A percentile compares a stretch with the other conserved stretches of the same genome.
These are phyloP conservation scores for Buceros bicornis DNA, from an alignment of 2,797 vertebrate species.

Conservation along the genomic window DNA sequence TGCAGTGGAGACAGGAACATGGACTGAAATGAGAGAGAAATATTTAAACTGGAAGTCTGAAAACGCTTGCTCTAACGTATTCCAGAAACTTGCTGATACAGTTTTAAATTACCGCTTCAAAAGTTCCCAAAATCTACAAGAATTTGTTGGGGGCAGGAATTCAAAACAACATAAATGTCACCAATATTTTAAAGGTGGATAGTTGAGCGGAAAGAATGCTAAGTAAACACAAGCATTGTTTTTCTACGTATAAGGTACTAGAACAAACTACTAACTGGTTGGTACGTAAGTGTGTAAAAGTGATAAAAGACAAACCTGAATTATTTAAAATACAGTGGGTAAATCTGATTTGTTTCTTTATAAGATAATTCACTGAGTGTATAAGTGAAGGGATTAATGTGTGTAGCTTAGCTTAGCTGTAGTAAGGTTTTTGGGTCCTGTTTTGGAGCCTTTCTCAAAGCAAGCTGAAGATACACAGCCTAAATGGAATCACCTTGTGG, in stretches of 20 bases:
- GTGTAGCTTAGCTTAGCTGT: background rate
- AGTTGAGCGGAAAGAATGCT: background rate
- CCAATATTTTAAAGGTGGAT: background rate
- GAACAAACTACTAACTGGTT: background rate
- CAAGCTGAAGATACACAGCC: background rate
- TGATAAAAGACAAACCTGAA: background rate
- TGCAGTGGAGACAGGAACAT: background rate
- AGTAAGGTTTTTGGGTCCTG: background rate
- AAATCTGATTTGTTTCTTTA: background rate
- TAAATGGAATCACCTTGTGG: background rate
- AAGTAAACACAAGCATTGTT: background rate
- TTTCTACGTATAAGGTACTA: background rate
- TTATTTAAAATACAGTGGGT: background rate
- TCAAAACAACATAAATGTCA: background rate
- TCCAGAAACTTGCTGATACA: background rate
- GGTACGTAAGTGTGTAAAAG: background rate
- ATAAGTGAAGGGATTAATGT: background rate
- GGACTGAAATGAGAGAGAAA: background rate
- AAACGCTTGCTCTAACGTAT: background rate
- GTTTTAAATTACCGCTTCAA: background rate
- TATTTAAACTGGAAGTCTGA: background rate
- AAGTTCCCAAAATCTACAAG: background rate
- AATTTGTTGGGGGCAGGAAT: background rate
- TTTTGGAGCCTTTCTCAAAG: background rate
- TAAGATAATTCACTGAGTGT: background rate